A percentile compares a stretch with the other conserved stretches of the same genome.
These are phyloP conservation scores for Parelbella ahira DNA, from an alignment of 2,888 invertebrate species.

Conservation along the genomic window DNA sequence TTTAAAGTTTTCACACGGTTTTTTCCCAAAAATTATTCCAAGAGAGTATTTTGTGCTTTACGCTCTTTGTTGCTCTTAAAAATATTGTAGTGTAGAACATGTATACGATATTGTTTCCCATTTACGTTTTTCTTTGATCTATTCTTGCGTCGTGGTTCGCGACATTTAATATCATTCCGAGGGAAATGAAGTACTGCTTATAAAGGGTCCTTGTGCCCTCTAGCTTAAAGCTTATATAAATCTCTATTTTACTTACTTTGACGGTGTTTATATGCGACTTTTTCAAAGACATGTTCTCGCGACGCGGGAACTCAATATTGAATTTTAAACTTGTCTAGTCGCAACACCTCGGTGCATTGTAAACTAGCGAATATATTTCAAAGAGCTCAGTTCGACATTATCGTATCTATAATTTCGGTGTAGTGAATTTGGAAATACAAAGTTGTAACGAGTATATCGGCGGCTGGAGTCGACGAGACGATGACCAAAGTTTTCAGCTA, in stretches of 20 bases:
- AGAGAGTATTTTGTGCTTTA: too few relatives aligned
- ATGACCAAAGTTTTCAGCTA: conserved; percentile 28
- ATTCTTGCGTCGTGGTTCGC: background rate
- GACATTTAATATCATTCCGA: conserved; percentile 4
- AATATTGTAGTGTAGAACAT: conserved; percentile 1
- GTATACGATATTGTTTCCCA: too few relatives aligned
- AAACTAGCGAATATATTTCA: conserved; percentile 9
- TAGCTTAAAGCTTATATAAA: conserved; percentile 5
- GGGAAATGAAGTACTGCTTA: conserved; percentile 1
- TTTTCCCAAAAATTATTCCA: too few relatives aligned
- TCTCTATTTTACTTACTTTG: conserved; percentile 4
- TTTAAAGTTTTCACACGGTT: too few relatives aligned
- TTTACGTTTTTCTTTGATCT: conserved; percentile 8
- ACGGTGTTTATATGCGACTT: background rate
- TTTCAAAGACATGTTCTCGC: background rate
- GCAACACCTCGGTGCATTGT: conserved; percentile 14
- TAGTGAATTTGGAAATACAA: conserved; percentile 15
- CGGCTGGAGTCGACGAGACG: conserved; percentile 26
- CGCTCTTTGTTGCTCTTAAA: background rate
- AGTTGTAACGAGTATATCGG: conserved; percentile 26
- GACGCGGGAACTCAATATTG: conserved; percentile 1
- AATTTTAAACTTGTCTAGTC: conserved; percentile 9
- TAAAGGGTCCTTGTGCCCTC: background rate
- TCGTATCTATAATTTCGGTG: conserved; percentile 15
- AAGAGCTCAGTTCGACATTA: conserved; percentile 11